Evolutionary conservation across 1,140 invertebrate genomes (phyloP), one percentile per base, ranked within the genome.

Genomic region (Zaprionus vittiger): DNA sequence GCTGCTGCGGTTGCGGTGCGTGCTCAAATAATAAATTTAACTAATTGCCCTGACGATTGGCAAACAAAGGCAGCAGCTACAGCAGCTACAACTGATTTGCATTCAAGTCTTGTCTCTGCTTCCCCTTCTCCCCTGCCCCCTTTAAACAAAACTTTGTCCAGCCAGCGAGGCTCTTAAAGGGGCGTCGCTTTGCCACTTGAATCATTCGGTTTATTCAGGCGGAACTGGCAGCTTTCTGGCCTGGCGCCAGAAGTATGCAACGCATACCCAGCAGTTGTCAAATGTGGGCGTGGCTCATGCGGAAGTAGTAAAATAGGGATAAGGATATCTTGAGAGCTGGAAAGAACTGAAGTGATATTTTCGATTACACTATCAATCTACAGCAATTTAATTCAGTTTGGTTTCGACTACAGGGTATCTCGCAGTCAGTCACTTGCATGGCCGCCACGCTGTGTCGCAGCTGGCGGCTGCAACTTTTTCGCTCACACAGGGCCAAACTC

Each of bases 11-110:
- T 85, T 89, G 85, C 41, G 81, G 81, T 90, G 79, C 81, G 71
- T 85, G 82, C 55, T 77, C 85, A 85, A 89, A 89, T 89, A 89
- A 89, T 89, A 89, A 89, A 89, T 90, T 89, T 85, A 90, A 90
- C 85, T 89, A 89, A 89, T 89, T 89, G 85, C 67, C 64, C 47
- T 57, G 77, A 55, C 80, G 84, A 87, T 89, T 87, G 84, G 74
- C 83, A 67, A 78, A 68, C 83, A 72, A 55, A 72, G 66, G 63
- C 60, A 63, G 38, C 67, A 31, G 57, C 31, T 59, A 57, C 72
- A 65, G 55, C 68, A 59, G 12, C 55, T 24, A 12, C 28, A 62
- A 73, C 68, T 71, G 65, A 60, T 61, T 64, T 72, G 69, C 67
- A 66, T 66, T 52, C 41, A 59, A 62, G 73, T 84, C 65, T 77